Conservation (phyloP, 2,888 invertebrate species). For the Volucella zonaria region DNA sequence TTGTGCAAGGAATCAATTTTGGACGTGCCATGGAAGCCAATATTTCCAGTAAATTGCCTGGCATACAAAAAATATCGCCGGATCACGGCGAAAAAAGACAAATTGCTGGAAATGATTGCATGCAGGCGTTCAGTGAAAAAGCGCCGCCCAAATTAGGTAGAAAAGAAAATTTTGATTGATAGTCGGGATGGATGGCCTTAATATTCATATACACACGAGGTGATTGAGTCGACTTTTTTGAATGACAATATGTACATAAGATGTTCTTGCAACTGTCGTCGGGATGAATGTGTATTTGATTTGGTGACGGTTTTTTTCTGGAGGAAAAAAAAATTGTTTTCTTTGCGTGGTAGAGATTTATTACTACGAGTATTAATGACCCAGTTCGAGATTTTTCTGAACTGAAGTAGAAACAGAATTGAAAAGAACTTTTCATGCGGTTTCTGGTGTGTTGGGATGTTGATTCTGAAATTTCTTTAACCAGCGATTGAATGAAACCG, state of each 20-base stretch:
- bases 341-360: too few relatives aligned
- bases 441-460: too few relatives aligned
- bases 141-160: slow-evolving; percentile 35
- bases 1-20: slow-evolving; percentile 51
- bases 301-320: too few relatives aligned
- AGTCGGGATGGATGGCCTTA: slow-evolving; percentile 6
- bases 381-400: too few relatives aligned
- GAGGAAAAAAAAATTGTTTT: too few relatives aligned
- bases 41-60: slow-evolving; percentile 46
- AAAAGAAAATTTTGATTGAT: slow-evolving; percentile 40
- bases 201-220: slow-evolving; percentile 8
- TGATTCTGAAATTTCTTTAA: too few relatives aligned
- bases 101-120: slow-evolving; percentile 45
- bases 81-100: slow-evolving; percentile 48
- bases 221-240: not conserved
- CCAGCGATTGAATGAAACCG: too few relatives aligned
- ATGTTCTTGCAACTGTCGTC: too few relatives aligned
- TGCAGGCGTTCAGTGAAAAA: slow-evolving; percentile 34
- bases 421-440: too few relatives aligned
- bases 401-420: too few relatives aligned
- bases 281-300: too few relatives aligned
- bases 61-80: slow-evolving; percentile 28
- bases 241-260: slow-evolving; percentile 1
- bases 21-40: slow-evolving; percentile 57
- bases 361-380: too few relatives aligned